These are phyloP conservation scores for Lordiphosa fenestrarum DNA, from an alignment of 2,888 invertebrate genomes.

Conservation along the genomic window DNA sequence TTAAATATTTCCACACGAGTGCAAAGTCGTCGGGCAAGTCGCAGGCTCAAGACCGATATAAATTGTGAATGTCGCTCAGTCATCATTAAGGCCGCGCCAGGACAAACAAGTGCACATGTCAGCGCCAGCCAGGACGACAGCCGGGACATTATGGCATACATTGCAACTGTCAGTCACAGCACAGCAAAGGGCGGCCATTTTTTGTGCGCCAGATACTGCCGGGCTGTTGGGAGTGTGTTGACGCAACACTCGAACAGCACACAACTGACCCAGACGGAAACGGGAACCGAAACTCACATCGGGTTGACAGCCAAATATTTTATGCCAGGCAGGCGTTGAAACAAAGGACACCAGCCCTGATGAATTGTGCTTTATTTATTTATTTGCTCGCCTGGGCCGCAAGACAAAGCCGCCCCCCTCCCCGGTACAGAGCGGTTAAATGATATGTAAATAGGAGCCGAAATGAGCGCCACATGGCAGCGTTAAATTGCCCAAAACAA, in stretches of 20 bases:
- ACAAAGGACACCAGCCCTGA: slow-evolving; percentile 63
- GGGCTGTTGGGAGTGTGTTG: slow-evolving; percentile 52
- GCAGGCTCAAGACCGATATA: slow-evolving; percentile 52
- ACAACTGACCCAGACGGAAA: slow-evolving; percentile 54
- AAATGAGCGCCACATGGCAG: slow-evolving; percentile 57
- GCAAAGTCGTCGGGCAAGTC: slow-evolving; percentile 15
- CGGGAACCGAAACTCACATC: slow-evolving; percentile 44
- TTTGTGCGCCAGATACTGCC: not conserved
- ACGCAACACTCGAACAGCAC: slow-evolving; percentile 70
- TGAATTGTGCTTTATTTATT: slow-evolving; percentile 66
- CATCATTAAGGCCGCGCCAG: slow-evolving; percentile 73
- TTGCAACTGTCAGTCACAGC: slow-evolving; percentile 70
- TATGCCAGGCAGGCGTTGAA: slow-evolving; percentile 54
- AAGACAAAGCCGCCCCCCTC: slow-evolving; percentile 1
- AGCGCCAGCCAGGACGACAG: slow-evolving; percentile 49
- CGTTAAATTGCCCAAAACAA: slow-evolving; percentile 56
- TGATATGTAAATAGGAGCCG: slow-evolving; percentile 78
- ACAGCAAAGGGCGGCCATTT: slow-evolving; percentile 34
- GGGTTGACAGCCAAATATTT: slow-evolving; percentile 70
- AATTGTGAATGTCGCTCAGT: slow-evolving; percentile 69
- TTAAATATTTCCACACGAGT: slow-evolving; percentile 74
- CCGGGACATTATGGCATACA: slow-evolving; percentile 70
- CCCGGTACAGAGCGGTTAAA: slow-evolving; percentile 65
- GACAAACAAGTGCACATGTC: slow-evolving; percentile 78
- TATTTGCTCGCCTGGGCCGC: slow-evolving; percentile 47